phyloP scores from a whole-genome alignment of 2,797 vertebrate species.

The Sciurus carolinensis region DNA sequence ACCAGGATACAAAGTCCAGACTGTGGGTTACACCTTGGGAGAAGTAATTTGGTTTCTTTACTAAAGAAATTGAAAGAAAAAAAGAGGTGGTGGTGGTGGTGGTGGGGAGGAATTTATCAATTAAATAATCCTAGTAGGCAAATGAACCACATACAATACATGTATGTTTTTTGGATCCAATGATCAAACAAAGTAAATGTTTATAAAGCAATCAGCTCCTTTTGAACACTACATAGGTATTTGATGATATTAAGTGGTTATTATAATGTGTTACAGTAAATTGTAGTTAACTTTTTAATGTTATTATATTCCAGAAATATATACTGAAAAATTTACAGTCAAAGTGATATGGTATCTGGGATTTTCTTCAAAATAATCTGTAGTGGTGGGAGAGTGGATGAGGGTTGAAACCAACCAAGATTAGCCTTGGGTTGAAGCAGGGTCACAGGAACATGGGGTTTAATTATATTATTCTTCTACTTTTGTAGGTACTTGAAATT shows the following conservation, averaged over 20 bases:
- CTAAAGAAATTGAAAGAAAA: background rate
- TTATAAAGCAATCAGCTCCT: background rate
- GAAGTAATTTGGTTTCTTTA: background rate
- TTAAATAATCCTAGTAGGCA: background rate
- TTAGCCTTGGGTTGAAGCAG: background rate
- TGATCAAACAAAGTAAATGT: background rate
- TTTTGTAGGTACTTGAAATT: constrained; percentile 5
- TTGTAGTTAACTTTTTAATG: background rate
- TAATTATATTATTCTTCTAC: background rate
- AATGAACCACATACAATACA: background rate
- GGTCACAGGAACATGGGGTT: background rate
- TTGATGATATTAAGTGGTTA: background rate
- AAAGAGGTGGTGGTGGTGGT: background rate
- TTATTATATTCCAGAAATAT: background rate
- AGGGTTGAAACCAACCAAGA: background rate
- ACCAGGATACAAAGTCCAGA: background rate
- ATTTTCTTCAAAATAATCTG: constrained; percentile 17
- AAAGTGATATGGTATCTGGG: background rate
- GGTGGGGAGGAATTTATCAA: background rate
- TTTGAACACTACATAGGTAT: background rate
- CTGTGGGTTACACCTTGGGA: background rate
- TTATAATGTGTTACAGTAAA: constrained; percentile 26
- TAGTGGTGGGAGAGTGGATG: background rate
- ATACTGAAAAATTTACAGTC: background rate
- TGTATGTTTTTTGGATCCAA: background rate